These are phyloP conservation scores for Aphrophora alni DNA, from an alignment of 2,888 invertebrate genomes.

Conservation along the genomic window DNA sequence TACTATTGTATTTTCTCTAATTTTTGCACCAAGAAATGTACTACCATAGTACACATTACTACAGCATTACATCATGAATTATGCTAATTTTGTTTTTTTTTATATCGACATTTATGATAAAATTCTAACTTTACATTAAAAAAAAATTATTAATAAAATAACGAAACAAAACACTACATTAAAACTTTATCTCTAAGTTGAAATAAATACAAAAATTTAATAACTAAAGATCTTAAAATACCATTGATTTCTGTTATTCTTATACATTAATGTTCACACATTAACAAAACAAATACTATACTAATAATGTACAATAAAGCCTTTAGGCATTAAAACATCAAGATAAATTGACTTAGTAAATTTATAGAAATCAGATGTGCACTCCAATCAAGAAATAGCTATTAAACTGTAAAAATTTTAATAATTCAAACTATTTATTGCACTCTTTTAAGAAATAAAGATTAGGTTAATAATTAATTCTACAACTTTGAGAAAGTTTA, in stretches of 20 bases:
- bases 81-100: background rate
- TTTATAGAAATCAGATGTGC: slow-evolving; percentile 1
- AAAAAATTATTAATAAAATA: background rate
- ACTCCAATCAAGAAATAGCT: background rate
- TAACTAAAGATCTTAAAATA: slow-evolving; percentile 9
- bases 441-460: no score
- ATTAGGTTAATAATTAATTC: no score
- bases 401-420: background rate
- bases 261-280: background rate
- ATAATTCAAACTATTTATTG: no score
- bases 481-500: no score
- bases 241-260: background rate
- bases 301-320: background rate
- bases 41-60: background rate
- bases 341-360: background rate
- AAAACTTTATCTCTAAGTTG: background rate
- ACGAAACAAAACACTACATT: background rate
- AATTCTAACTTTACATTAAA: slow-evolving; percentile 1
- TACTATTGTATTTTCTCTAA: slow-evolving; percentile 1
- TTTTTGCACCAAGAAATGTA: background rate
- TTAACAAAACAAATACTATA: background rate
- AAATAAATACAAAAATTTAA: background rate
- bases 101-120: background rate
- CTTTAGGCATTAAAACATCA: background rate
- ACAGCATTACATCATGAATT: background rate